Evolutionary conservation across 2,113 vertebrate species (phyloP).

Genomic region (Hippocampus zosterae): DNA sequence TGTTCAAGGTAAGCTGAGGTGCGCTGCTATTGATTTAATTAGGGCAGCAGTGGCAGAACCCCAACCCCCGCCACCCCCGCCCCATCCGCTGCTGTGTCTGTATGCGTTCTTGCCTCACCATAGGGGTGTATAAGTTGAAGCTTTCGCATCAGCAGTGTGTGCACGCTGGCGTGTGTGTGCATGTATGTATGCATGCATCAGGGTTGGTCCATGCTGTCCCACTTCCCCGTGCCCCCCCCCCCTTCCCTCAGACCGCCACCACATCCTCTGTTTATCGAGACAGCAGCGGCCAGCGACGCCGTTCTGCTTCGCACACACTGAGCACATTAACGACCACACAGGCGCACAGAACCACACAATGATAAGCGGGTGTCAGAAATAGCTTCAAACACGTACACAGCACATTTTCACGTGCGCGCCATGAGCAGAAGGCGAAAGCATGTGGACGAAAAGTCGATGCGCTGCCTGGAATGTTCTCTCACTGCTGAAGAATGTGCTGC

Average conservation of each 20-base stretch:
- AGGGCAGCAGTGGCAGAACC: conserved; percentile 56
- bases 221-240: conserved; percentile 74
- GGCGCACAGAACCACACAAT: conserved; percentile 18
- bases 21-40: conserved; percentile 72
- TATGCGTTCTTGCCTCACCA: conserved; percentile 59
- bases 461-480: conserved; percentile 35
- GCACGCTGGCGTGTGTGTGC: not conserved
- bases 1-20: conserved; percentile 63
- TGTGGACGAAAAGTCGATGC: conserved; percentile 48
- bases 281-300: conserved; percentile 65
- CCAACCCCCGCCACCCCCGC: not conserved
- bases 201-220: conserved; percentile 71
- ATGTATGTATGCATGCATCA: conserved; percentile 27
- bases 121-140: conserved; percentile 65
- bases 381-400: conserved; percentile 54
- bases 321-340: conserved; percentile 56
- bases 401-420: conserved; percentile 51
- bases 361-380: conserved; percentile 53
- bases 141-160: conserved; percentile 57
- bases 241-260: conserved; percentile 76
- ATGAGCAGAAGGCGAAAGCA: conserved; percentile 57
- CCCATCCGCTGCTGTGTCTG: conserved; percentile 46
- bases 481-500: conserved; percentile 27
- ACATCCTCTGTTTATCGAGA: conserved; percentile 75
- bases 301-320: conserved; percentile 47